These are phyloP conservation scores for Eulemur mongoz DNA, from an alignment of 2,797 vertebrate genomes.

Conservation along the genomic window DNA sequence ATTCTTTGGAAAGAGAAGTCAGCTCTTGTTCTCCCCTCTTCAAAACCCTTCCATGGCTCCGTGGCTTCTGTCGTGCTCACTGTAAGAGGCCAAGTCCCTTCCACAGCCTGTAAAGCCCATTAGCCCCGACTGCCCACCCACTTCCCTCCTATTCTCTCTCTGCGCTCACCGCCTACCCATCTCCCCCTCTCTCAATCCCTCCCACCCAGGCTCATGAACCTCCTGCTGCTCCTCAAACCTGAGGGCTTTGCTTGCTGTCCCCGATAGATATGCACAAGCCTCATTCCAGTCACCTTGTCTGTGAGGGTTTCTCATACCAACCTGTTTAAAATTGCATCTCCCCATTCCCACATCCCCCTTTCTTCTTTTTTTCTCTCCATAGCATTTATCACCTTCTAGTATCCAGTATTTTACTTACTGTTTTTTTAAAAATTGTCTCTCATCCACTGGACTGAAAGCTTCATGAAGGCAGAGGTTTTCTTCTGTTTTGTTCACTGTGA, in stretches of 20 bases:
- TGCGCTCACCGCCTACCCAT: not conserved
- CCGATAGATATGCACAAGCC: not conserved
- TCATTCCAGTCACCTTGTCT: not conserved
- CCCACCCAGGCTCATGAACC: not conserved
- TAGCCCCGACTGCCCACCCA: not conserved
- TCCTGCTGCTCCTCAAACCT: not conserved
- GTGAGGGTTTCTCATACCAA: not conserved
- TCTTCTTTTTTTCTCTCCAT: not conserved
- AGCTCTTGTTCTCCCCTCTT: not conserved
- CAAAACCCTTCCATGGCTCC: not conserved
- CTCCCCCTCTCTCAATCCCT: not conserved
- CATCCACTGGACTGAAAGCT: not conserved
- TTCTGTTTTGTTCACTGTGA: not conserved
- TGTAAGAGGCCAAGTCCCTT: not conserved
- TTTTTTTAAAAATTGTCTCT: not conserved
- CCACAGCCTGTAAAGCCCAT: not conserved
- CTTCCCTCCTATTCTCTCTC: not conserved
- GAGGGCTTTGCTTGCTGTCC: not conserved
- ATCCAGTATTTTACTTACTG: not conserved
- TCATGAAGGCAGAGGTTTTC: not conserved
- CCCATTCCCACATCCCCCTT: rapidly evolving
- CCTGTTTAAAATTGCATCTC: not conserved
- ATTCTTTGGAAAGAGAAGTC: not conserved
- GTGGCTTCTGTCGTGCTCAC: not conserved
- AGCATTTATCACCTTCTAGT: not conserved